A percentile compares a stretch with the other conserved stretches of the same genome.
These are phyloP conservation scores for Xyrichtys novacula DNA, from an alignment of 2,797 vertebrate genomes.

Conservation along the genomic window DNA sequence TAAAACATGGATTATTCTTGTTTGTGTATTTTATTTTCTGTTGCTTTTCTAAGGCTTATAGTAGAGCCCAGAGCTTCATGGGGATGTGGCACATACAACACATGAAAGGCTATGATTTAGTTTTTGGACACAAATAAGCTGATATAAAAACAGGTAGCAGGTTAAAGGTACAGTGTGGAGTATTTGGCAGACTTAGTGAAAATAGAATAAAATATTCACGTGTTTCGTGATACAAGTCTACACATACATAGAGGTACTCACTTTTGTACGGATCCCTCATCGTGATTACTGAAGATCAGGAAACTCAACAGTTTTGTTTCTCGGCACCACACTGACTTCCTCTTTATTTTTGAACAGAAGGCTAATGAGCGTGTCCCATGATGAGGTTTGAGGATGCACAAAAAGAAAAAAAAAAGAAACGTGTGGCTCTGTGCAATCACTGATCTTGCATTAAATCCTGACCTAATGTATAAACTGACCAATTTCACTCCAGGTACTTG, in stretches of 20 bases:
- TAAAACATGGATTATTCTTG: constrained; percentile 1
- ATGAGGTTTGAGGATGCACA: neutral
- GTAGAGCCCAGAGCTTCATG: constrained; percentile 5
- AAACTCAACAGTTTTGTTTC: neutral
- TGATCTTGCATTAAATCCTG: constrained; percentile 14
- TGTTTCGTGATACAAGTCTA: too few species aligned
- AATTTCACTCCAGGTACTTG: constrained; percentile 12
- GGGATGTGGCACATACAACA: constrained; percentile 7
- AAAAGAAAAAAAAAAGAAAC: too few species aligned
- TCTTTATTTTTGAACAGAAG: neutral
- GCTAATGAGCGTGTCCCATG: neutral
- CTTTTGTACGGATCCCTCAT: constrained; percentile 1
- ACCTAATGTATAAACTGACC: constrained; percentile 5
- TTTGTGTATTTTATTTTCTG: constrained; percentile 3
- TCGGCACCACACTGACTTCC: constrained; percentile 14
- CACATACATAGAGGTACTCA: constrained; percentile 14
- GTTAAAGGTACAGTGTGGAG: too few species aligned
- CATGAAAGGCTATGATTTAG: constrained; percentile 1
- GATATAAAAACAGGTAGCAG: neutral
- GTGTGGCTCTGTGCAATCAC: neutral
- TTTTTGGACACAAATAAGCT: neutral
- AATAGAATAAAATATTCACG: constrained; percentile 11
- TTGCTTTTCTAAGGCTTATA: constrained; percentile 23
- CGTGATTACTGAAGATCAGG: constrained; percentile 1
- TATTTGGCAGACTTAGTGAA: too few species aligned